Conservation (phyloP, 64 coral and sea anemone species). For the Montipora sp. region DNA sequence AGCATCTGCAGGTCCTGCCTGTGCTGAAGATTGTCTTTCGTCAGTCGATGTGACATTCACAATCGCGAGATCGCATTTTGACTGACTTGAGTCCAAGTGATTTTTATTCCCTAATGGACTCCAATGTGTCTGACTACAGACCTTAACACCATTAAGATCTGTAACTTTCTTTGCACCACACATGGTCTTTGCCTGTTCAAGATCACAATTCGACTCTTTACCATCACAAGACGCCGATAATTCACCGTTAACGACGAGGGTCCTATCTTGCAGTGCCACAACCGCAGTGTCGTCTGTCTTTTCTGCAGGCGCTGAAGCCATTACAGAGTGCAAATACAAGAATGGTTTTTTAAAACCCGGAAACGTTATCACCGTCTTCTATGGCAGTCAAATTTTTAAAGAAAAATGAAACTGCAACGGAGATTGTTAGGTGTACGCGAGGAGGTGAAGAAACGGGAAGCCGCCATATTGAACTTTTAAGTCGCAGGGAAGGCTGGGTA, state of each 20-base stretch:
- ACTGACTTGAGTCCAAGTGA: conserved; percentile 20
- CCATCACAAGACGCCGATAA: not conserved
- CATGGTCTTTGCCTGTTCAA: not conserved
- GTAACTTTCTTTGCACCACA: conserved; percentile 53
- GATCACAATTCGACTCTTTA: not conserved
- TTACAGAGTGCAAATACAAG: not conserved
- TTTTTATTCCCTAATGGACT: not conserved
- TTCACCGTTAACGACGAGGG: not conserved
- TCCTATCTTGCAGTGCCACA: not conserved
- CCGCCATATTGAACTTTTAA: conserved; percentile 34
- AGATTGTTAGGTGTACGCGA: not conserved
- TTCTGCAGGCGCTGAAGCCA: conserved; percentile 18
- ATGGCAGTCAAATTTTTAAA: not conserved
- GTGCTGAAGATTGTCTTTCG: not conserved
- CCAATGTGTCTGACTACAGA: conserved; percentile 9
- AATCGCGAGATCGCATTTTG: conserved; percentile 24
- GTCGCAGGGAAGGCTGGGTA: conserved; percentile 5
- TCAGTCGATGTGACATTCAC: conserved; percentile 7
- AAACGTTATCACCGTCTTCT: not conserved
- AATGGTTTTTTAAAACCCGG: not conserved
- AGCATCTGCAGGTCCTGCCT: conserved; percentile 41
- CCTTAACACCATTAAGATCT: conserved; percentile 70
- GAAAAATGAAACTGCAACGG: not conserved
- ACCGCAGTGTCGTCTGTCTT: conserved; percentile 2
- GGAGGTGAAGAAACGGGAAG: not conserved